Evolutionary conservation across 2,888 invertebrate genomes (phyloP).

Genomic region (Epistrophe grossulariae): DNA sequence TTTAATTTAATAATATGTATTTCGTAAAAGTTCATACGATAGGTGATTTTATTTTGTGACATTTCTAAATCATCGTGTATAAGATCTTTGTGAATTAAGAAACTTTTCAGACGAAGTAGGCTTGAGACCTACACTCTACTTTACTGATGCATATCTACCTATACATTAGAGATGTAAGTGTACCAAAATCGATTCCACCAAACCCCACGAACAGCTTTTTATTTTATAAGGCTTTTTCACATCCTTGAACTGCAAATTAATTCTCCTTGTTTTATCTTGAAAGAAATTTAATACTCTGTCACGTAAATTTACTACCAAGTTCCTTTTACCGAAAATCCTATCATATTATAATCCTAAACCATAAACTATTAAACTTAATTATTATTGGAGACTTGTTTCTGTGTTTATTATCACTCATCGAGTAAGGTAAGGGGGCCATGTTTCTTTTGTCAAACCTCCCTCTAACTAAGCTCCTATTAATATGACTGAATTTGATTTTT

Average conservation of each 20-base stretch:
- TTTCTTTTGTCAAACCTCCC: not conserved
- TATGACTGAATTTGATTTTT: conserved; percentile 5
- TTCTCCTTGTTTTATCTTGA: not conserved
- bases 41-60: too few species aligned
- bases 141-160: too few species aligned
- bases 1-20: too few species aligned
- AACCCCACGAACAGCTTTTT: too few species aligned
- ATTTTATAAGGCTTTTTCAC: not conserved
- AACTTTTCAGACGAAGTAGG: too few species aligned
- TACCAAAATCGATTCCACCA: too few species aligned
- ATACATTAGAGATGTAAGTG: too few species aligned
- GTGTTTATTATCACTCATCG: not conserved
- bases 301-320: conserved; percentile 9
- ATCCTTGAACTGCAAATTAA: not conserved
- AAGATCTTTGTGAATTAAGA: too few species aligned
- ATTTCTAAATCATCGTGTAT: too few species aligned
- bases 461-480: not conserved
- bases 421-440: not conserved
- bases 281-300: not conserved
- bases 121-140: too few species aligned
- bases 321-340: not conserved
- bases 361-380: conserved; percentile 4
- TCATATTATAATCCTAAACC: not conserved
- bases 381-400: not conserved
- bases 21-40: too few species aligned